Conservation (phyloP, 2,113 vertebrate genomes). For the Tenebrosternarchus preto region DNA sequence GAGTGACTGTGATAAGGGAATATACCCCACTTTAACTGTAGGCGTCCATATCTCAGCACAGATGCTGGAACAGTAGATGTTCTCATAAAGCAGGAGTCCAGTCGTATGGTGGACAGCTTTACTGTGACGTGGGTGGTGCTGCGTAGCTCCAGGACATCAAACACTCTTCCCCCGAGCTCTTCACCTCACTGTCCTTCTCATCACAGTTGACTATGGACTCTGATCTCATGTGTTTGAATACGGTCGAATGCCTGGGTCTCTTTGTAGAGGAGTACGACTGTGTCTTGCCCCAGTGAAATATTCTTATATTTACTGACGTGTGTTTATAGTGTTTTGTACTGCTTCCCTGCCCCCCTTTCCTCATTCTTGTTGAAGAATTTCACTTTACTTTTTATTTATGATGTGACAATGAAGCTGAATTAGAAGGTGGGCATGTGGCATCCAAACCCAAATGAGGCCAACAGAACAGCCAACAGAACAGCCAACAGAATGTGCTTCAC, state of each 20-base stretch:
- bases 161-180: not conserved
- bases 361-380: too few species aligned
- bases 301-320: too few species aligned
- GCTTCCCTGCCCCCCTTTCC: too few species aligned
- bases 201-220: slow-evolving; percentile 3
- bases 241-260: slow-evolving; percentile 7
- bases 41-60: not conserved
- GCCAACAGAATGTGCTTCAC: slow-evolving; percentile 14
- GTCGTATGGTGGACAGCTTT: not conserved
- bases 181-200: not conserved
- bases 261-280: slow-evolving; percentile 33
- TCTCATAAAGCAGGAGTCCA: not conserved
- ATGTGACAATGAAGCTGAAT: not conserved
- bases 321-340: too few species aligned
- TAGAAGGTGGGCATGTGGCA: slow-evolving; percentile 4
- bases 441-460: slow-evolving; percentile 12
- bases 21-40: not conserved
- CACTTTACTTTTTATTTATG: too few species aligned
- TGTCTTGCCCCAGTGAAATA: slow-evolving; percentile 37
- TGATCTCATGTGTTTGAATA: not conserved
- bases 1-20: too few species aligned
- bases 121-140: not conserved
- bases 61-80: not conserved
- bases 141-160: not conserved
- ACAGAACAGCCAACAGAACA: not conserved